These are phyloP conservation scores for Tachyglossus aculeatus DNA, from an alignment of 2,797 vertebrate species.

Conservation along the genomic window DNA sequence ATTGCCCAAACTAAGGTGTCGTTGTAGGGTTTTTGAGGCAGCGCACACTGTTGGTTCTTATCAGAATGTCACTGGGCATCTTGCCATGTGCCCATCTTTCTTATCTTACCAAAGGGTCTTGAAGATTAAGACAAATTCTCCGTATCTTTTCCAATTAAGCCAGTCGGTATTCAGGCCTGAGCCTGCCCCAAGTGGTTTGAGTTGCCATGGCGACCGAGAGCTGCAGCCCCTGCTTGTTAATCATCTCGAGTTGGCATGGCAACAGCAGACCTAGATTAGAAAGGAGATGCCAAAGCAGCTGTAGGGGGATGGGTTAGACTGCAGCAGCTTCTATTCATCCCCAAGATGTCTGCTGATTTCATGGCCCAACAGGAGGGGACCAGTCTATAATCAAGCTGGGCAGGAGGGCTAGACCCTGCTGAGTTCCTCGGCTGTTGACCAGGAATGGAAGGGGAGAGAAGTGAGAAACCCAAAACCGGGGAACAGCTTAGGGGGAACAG, in stretches of 20 bases:
- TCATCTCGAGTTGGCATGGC: slow-evolving; percentile 63
- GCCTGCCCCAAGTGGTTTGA: slow-evolving; percentile 48
- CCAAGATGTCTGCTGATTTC: no score
- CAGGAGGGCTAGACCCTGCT: not conserved
- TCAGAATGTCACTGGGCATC: not conserved
- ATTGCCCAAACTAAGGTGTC: no score
- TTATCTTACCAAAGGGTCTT: slow-evolving; percentile 5
- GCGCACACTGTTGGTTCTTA: not conserved
- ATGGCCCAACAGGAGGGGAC: no score
- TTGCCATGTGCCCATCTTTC: not conserved
- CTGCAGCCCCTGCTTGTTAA: slow-evolving; percentile 55
- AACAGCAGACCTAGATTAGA: slow-evolving; percentile 69
- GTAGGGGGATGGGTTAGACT: slow-evolving; percentile 7
- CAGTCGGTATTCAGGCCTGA: slow-evolving; percentile 36
- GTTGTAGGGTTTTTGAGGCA: not conserved
- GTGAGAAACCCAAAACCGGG: no score
- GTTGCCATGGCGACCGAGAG: slow-evolving; percentile 57
- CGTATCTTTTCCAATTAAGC: slow-evolving; percentile 56
- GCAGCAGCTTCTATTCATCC: no score
- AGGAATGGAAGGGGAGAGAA: not conserved
- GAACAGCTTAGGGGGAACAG: no score
- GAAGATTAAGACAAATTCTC: slow-evolving; percentile 28
- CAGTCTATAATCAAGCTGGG: not conserved
- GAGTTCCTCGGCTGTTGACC: not conserved
- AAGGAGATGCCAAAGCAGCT: slow-evolving; percentile 43